Evolutionary conservation across 2,113 vertebrate species (phyloP), one percentile per base, ranked within the genome.

Genomic region (Tychaedon coryphoeus): DNA sequence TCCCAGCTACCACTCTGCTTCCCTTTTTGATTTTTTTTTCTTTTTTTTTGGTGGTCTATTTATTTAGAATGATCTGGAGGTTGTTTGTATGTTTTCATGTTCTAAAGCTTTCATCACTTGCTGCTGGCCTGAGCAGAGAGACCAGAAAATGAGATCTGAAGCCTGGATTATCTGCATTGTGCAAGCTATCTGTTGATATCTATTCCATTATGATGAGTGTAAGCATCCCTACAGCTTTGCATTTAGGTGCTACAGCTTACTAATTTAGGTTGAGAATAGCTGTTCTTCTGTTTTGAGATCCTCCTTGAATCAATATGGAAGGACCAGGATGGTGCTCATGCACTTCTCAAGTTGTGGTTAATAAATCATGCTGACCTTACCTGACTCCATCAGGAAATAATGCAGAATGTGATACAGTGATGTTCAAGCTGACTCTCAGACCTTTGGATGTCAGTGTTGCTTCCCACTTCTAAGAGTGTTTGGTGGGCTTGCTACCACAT

Each of bases 261-360:
- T 66, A 69, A 9, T 74, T 69, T 28, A 61, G 48, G 15, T 36
- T 86, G 78, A 67, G 29, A 33, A 33, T 67, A 45, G 36, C 43
- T 73, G 4, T n/a, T 79, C 14, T 42, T 80, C 23, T 87, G 25
- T 25, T 74, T 71, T 58, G 65, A 69, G 73, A 17, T 75, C 33
- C 17, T 34, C 9, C 34, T 73, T 86, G 26, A 14, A n/a, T 84
- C 5, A 4, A 0, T 75, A 7, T 33, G 64, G 56, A 51, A 62
- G 47, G 45, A 38, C 28, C 2, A 5, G 58, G 23, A 29, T 24
- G 10, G 9, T 66, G 28, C 19, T 79, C 0, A 0, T 73, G 25
- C 24, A 6, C 24, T 40, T 36, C 42, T 85, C 47, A 71, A 45
- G 33, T 54, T 81, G 18, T 18, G 61, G 50, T 61, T 95, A 26